phyloP scores from a whole-genome alignment of 53 echinoderm and acorn worm species.

The Echinarachnius parma region DNA sequence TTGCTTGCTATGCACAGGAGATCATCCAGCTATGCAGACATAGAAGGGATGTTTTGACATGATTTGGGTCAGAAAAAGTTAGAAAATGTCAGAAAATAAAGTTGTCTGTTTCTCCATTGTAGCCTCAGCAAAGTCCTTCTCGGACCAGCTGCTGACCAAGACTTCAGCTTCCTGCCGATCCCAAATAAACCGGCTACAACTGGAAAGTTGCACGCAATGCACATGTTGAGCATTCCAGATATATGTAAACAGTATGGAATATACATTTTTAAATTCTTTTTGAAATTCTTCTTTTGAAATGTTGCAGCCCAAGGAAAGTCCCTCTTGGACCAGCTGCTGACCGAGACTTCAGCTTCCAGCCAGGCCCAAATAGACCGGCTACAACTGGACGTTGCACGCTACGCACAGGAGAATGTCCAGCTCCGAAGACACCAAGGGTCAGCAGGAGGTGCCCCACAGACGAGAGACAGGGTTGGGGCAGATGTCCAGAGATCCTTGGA shows the following conservation, averaged over 20 bases:
- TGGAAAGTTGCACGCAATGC: slow-evolving; percentile 56
- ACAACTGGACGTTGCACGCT: slow-evolving; percentile 56
- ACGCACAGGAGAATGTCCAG: slow-evolving; percentile 55
- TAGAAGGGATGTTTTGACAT: too few relatives aligned
- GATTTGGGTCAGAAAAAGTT: too few relatives aligned
- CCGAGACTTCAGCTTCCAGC: slow-evolving; percentile 18
- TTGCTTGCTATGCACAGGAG: slow-evolving; percentile 60
- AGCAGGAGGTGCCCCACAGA: not conserved
- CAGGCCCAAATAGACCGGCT: slow-evolving; percentile 44
- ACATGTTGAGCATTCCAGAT: too few relatives aligned
- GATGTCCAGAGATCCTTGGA: slow-evolving; percentile 55
- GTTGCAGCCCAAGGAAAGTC: slow-evolving; percentile 47
- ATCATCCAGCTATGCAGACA: too few relatives aligned
- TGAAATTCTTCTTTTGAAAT: too few relatives aligned
- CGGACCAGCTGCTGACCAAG: slow-evolving; percentile 31
- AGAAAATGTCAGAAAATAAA: too few relatives aligned
- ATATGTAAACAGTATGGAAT: too few relatives aligned
- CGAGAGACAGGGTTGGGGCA: not conserved
- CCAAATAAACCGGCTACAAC: slow-evolving; percentile 46
- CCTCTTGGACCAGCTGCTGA: slow-evolving; percentile 32
- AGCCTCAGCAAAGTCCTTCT: slow-evolving; percentile 51
- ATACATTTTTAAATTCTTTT: too few relatives aligned
- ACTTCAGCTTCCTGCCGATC: slow-evolving; percentile 16
- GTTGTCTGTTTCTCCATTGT: too few relatives aligned
- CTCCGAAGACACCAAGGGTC: slow-evolving; percentile 25